phyloP scores from a whole-genome alignment of 1,140 invertebrate species.

The Thaumetopoea pityocampa region DNA sequence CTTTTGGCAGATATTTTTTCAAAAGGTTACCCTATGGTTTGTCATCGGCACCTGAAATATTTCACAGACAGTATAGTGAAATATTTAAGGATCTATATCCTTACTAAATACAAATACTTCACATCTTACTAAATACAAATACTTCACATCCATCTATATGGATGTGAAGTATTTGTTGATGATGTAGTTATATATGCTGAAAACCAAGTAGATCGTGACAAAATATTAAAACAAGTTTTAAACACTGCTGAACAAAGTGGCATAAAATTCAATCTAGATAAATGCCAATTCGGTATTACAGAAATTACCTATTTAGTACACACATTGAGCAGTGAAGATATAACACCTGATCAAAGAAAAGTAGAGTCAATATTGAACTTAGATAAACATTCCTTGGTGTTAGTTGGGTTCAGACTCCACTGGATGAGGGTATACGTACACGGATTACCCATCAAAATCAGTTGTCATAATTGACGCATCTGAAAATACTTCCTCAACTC shows the following conservation, averaged over 20 bases:
- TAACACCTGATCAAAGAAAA: not conserved
- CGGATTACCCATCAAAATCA: conserved; percentile 10
- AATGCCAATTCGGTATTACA: conserved; percentile 21
- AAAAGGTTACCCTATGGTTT: conserved; percentile 20
- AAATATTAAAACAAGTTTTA: conserved; percentile 21
- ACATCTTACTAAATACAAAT: too few species aligned
- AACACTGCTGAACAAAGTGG: conserved; percentile 28
- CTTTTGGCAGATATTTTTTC: conserved; percentile 19
- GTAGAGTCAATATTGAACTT: too few species aligned
- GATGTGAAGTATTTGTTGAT: conserved; percentile 35
- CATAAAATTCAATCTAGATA: conserved; percentile 44
- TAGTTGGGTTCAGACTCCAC: conserved; percentile 25
- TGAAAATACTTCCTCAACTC: too few species aligned
- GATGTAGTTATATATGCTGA: conserved; percentile 46
- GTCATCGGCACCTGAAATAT: conserved; percentile 12
- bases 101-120: too few species aligned
- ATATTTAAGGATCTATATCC: too few species aligned
- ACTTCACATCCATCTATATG: too few species aligned
- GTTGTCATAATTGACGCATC: too few species aligned
- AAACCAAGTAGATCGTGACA: conserved; percentile 29
- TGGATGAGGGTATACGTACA: too few species aligned
- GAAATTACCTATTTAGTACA: conserved; percentile 33
- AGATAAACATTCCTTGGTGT: too few species aligned
- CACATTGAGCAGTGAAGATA: not conserved
- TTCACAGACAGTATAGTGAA: conserved; percentile 12